Evolutionary conservation across 2,113 vertebrate species (phyloP), one percentile per base, ranked within the genome.

Genomic region (Hyperoodon ampullatus): DNA sequence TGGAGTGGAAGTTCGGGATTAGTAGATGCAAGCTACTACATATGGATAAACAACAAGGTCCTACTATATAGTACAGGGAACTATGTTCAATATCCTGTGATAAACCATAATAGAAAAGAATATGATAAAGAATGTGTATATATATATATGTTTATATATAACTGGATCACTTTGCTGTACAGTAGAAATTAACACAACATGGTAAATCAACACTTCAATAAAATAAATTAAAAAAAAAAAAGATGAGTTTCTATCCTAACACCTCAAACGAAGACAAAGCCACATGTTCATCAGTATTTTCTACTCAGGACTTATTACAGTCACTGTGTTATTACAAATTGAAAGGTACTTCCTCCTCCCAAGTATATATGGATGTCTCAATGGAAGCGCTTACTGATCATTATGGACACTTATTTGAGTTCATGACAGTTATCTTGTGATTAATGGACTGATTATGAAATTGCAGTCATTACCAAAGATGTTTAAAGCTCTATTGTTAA

Each of bases 361-460:
- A 53, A 63, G 21, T 65, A 53, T 65, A 66, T 24, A 83, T 4
- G 30, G 44, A 70, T 6, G 12, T 7, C 33, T 75, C 39, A 81
- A 21, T 39, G 18, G 28, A 95, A 82, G 39, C 3, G 84, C 53
- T 75, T n/a, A 44, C 33, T 84, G 61, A 87, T 89, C 55, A 95
- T 81, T 88, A 93, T 2, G 26, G 47, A 70, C 18, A 91, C 65
- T 95, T 78, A 88, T 60, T 75, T 66, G 77, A 91, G 82, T 86
- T 91, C 77, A 86, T 77, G 53, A 96, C 60, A 58, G 28, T 93
- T 93, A 96, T 82, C 55, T 75, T 75, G n/a, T 50, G 9, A 50
- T 86, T 90, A 94, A 97, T 93, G 81, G 84, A 66, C 75, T 96
- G 60, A 84, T 96, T 89, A 96, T 85, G 21, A 92, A 95, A 88